A percentile compares a stretch with the other conserved stretches of the same genome.
These are phyloP conservation scores for Theristus sp. DNA, from an alignment of 2,888 invertebrate genomes.

Conservation along the genomic window DNA sequence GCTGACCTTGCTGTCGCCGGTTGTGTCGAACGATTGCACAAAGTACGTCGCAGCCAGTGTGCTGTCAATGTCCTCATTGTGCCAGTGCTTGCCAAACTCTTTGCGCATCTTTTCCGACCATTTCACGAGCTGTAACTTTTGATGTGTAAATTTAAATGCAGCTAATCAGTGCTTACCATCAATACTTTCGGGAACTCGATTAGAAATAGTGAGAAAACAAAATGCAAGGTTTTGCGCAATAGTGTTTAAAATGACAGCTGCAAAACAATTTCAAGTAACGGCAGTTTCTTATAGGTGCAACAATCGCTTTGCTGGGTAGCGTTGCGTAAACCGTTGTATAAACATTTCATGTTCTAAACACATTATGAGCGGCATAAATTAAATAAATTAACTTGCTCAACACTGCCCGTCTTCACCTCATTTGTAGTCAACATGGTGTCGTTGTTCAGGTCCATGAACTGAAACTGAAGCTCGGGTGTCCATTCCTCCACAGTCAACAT, in stretches of 20 bases:
- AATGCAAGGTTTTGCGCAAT: too few species aligned
- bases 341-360: too few species aligned
- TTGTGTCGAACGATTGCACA: constrained; percentile 24
- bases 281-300: too few species aligned
- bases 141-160: not conserved
- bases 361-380: too few species aligned
- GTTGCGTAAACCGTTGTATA: too few species aligned
- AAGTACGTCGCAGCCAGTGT: constrained; percentile 21
- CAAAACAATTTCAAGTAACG: too few species aligned
- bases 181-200: too few species aligned
- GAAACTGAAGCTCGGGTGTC: constrained; percentile 18
- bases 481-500: constrained; percentile 18
- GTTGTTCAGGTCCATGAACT: constrained; percentile 20
- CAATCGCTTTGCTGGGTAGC: too few species aligned
- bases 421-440: constrained; percentile 15
- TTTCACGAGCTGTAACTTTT: constrained; percentile 12
- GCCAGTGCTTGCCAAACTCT: constrained; percentile 25
- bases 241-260: too few species aligned
- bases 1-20: constrained; percentile 16
- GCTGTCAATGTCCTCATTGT: constrained; percentile 25
- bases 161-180: not conserved
- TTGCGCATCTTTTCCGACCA: constrained; percentile 17
- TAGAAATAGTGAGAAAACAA: too few species aligned
- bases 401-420: too few species aligned
- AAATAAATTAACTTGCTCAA: too few species aligned